phyloP scores from a whole-genome alignment of 1,140 invertebrate species.

The Mizuhopecten yessoensis region DNA sequence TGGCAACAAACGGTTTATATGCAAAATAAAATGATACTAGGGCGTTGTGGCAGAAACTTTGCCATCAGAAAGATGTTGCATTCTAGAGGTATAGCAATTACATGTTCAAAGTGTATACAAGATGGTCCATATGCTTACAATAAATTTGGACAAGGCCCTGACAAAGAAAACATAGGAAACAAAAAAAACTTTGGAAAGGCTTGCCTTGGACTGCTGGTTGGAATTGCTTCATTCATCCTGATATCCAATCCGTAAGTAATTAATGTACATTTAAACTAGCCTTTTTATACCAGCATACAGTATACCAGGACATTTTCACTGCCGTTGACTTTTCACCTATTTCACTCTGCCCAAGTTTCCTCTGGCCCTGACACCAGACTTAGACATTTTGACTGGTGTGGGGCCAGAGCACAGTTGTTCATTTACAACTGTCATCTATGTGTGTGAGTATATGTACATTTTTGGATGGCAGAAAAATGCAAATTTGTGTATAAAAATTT shows the following conservation, averaged over 20 bases:
- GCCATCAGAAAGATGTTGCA: not conserved
- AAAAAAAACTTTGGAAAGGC: not conserved
- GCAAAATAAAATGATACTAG: slow-evolving; percentile 4
- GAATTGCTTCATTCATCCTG: slow-evolving; percentile 7
- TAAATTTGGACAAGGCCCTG: not conserved
- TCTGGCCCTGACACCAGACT: too few relatives aligned
- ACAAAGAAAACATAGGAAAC: not conserved
- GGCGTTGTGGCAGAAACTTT: not conserved
- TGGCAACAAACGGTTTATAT: not conserved
- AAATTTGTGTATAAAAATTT: too few relatives aligned
- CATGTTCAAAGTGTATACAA: not conserved
- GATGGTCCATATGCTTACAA: slow-evolving; percentile 8
- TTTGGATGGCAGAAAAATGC: too few relatives aligned
- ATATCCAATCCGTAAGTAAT: not conserved
- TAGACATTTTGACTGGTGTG: too few relatives aligned
- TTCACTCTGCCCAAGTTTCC: too few relatives aligned
- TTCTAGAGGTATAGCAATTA: slow-evolving; percentile 34
- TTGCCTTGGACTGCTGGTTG: not conserved
- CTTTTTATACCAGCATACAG: too few relatives aligned
- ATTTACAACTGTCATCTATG: too few relatives aligned
- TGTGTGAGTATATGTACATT: too few relatives aligned
- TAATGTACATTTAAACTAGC: not conserved
- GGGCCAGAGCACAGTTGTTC: too few relatives aligned
- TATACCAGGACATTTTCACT: too few relatives aligned
- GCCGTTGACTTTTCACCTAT: too few relatives aligned